Evolutionary conservation across 2,888 invertebrate genomes (phyloP).

Genomic region (Cerastis rubricosa): DNA sequence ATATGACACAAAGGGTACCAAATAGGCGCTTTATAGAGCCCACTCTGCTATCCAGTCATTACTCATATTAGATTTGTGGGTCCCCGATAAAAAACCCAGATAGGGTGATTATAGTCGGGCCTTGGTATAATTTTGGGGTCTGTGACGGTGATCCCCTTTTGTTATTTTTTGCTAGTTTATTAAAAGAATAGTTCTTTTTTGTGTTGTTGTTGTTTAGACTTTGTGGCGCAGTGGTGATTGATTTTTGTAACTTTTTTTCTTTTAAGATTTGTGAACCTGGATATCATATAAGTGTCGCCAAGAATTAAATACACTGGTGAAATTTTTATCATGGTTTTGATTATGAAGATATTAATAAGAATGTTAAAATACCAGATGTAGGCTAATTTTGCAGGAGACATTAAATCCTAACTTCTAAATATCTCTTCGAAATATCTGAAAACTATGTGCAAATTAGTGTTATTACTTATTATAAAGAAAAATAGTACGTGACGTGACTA

Average conservation of each 20-base stretch:
- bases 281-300: too few species aligned
- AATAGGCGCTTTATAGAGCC: constrained; percentile 79
- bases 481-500: too few species aligned
- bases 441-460: too few species aligned
- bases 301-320: not conserved
- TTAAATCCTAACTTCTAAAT: too few species aligned
- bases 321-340: too few species aligned
- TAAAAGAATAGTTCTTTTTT: constrained; percentile 73
- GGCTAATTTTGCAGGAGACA: too few species aligned
- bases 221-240: constrained; percentile 53
- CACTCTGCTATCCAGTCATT: constrained; percentile 83
- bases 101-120: constrained; percentile 83
- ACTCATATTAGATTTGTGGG: constrained; percentile 87
- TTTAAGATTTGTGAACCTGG: not conserved
- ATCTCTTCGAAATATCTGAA: too few species aligned
- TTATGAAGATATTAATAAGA: too few species aligned
- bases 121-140: constrained; percentile 82
- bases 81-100: constrained; percentile 81
- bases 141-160: constrained; percentile 74
- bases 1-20: constrained; percentile 75
- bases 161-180: constrained; percentile 73
- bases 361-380: too few species aligned
- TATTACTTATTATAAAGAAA: too few species aligned
- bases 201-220: constrained; percentile 59
- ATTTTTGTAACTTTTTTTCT: constrained; percentile 42